These are phyloP conservation scores for Bibio marci DNA, from an alignment of 2,888 invertebrate genomes.

Conservation along the genomic window DNA sequence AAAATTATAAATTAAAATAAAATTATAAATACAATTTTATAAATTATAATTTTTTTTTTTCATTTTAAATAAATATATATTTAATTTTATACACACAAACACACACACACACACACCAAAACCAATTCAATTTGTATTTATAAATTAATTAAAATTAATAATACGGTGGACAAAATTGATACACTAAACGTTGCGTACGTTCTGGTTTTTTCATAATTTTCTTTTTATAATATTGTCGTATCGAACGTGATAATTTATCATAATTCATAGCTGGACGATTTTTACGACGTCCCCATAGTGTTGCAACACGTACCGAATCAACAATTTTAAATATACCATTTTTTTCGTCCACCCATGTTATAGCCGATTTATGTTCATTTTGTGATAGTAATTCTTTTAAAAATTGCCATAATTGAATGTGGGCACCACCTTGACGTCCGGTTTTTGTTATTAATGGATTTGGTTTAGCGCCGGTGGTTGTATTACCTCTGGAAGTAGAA, in stretches of 20 bases:
- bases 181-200: slow-evolving; percentile 91
- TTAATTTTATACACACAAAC: slow-evolving; percentile 2
- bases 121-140: not conserved
- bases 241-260: slow-evolving; percentile 93
- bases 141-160: slow-evolving; percentile 32
- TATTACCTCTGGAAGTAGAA: not conserved
- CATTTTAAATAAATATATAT: slow-evolving; percentile 1
- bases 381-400: slow-evolving; percentile 88
- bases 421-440: slow-evolving; percentile 49
- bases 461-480: slow-evolving; percentile 5
- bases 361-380: slow-evolving; percentile 79
- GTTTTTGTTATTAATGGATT: slow-evolving; percentile 14
- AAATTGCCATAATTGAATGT: slow-evolving; percentile 98
- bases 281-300: slow-evolving; percentile 94
- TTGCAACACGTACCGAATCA: slow-evolving; percentile 93
- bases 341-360: slow-evolving; percentile 90
- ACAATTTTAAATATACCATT: slow-evolving; percentile 98
- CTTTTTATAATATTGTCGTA: slow-evolving; percentile 98
- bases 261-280: slow-evolving; percentile 99
- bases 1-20: no score
- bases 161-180: slow-evolving; percentile 96
- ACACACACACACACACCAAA: not conserved
- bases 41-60: not conserved
- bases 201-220: slow-evolving; percentile 99
- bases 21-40: no score